Conservation (phyloP, 2,888 invertebrate species). For the Thysanoteuthis rhombus region DNA sequence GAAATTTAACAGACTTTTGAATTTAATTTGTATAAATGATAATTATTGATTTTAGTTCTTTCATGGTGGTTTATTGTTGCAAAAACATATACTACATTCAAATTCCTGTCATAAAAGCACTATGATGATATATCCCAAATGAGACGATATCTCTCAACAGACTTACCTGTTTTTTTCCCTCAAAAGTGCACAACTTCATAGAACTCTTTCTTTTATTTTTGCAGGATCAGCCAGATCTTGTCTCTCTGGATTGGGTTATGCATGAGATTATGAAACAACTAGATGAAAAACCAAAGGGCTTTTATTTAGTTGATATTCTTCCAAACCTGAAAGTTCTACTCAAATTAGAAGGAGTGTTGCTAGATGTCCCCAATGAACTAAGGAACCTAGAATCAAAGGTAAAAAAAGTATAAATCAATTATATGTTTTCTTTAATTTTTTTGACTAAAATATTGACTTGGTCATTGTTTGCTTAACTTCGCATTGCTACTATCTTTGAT, state of each 20-base stretch:
- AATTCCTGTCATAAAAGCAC: background rate
- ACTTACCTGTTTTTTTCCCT: background rate
- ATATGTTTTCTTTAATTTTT: background rate
- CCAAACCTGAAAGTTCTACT: constrained; percentile 64
- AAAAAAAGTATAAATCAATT: constrained; percentile 17
- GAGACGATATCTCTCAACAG: too few relatives aligned
- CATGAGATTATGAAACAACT: constrained; percentile 49
- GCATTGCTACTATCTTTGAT: too few relatives aligned
- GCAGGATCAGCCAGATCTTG: constrained; percentile 56
- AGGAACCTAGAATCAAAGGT: constrained; percentile 61
- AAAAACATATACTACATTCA: background rate
- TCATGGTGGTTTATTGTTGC: too few relatives aligned
- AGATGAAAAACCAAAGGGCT: constrained; percentile 41
- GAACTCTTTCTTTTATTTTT: background rate
- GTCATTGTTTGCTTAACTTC: background rate
- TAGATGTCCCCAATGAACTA: constrained; percentile 54
- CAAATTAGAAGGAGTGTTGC: constrained; percentile 48
- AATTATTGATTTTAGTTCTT: too few relatives aligned
- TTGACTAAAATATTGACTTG: background rate
- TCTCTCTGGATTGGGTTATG: constrained; percentile 56
- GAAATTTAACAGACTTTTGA: too few relatives aligned
- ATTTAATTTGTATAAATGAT: too few relatives aligned
- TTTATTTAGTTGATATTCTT: constrained; percentile 61
- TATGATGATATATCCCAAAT: background rate
- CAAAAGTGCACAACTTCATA: background rate